Evolutionary conservation across 2,113 vertebrate genomes (phyloP), one percentile per base, ranked within the genome.

Genomic region (Prochilodus magdalenae): DNA sequence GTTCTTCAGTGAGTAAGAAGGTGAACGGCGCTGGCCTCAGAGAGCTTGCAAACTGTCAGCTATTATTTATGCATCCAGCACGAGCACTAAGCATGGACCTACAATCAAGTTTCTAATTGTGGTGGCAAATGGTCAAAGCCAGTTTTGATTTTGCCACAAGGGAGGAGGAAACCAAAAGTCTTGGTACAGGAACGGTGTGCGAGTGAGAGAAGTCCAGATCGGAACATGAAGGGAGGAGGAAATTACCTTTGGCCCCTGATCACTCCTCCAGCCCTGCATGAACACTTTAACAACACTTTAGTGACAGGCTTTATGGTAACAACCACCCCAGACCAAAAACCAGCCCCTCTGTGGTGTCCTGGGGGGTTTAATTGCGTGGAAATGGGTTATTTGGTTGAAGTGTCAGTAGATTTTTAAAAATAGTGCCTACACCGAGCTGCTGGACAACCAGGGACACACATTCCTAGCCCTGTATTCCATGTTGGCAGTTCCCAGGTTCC

Each of bases 51-150:
- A 65, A 26, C 27, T 24, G 44, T 66, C 29, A 20, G 36, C 55
- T 27, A 74, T 81, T 49, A 73, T 66, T 66, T 12, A 73, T 63
- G n/a, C 29, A 24, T 65, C 70, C 59, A 55, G 60, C 4, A 24
- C 55, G 59, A 65, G 29, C 22, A 55, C 47, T 65, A 65, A 12
- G 65, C 26, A 73, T 18, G 26, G 1, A 62, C 24, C 15, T 29
- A 62, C 33, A 65, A 33, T 49, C 27, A 16, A 22, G 69, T 73
- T 30, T 73, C 60, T n/a, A 62, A 62, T 49, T 62, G 55, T 62
- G 26, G 24, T 60, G 67, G 62, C 53, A 60, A 80, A 80, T 72
- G 36, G 18, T 26, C 7, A 36, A 36, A 67, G 65, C 30, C 65
- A 36, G 29, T 67, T 29, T 29, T 67, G 30, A 36, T 67, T 67